Evolutionary conservation across 2,113 vertebrate species (phyloP), one percentile per base, ranked within the genome.

Genomic region (Mustelus asterias): DNA sequence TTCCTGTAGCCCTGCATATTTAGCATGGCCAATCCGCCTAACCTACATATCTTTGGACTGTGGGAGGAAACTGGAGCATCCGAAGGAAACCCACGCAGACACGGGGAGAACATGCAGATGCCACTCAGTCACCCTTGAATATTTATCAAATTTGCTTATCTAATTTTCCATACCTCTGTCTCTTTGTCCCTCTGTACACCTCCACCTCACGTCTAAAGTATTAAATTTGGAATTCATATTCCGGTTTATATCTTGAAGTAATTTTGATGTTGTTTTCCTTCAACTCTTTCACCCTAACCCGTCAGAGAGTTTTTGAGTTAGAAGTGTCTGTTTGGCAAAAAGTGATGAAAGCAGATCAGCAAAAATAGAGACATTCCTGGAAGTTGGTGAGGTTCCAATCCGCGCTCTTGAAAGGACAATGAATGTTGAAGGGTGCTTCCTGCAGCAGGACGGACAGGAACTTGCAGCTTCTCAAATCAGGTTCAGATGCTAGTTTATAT

Each of bases 261-360:
- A 96, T 97, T 96, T 96, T 93, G 95, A 96, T 96, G 96, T 96
- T 96, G 95, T 58, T 0, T 70, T 96, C 96, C 48, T 96, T 96
- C 96, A 89, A 96, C 72, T 26, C 33, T 63, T 63, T 63, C 60
- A 63, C 11, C 11, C 13, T 63, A 9, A 13, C 60, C 11, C 4
- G 48, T 96, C 95, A 63, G 95, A 26, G 67, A 96, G 96, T 44
- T 16, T 96, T 96, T 94, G 96, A 88, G 11, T 96, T 7, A 96
- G 96, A 97, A 96, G 97, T 97, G 96, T 96, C 96, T 96, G 96
- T 69, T 96, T 96, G 96, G 96, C 97, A 96, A 96, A 97, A 97
- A 97, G 97, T 97, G 96, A 96, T 96, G 78, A 96, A 88, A 37
- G 33, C 58, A 65, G 44, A n/a, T 58, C 76, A 95, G 54, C 54